phyloP scores from a whole-genome alignment of 2,888 invertebrate species.

The Latrodectus hesperus region DNA sequence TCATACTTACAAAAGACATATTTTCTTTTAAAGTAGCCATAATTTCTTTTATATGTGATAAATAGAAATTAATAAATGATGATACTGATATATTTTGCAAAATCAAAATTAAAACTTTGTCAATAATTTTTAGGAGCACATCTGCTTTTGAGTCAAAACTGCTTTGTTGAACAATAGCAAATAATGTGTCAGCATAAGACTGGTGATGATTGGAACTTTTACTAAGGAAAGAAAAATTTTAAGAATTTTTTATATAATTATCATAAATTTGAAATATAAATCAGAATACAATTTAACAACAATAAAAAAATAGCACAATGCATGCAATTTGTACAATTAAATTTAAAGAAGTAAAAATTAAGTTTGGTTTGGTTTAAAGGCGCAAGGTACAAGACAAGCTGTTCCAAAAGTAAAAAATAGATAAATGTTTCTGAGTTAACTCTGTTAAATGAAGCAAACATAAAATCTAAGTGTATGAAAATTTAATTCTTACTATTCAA shows the following conservation, averaged over 20 bases:
- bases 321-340: no score
- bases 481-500: neutral
- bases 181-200: conserved; percentile 36
- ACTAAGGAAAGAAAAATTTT: conserved; percentile 7
- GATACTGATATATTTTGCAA: conserved; percentile 36
- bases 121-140: conserved; percentile 14
- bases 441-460: no score
- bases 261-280: no score
- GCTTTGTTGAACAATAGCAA: conserved; percentile 12
- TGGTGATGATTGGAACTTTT: conserved; percentile 18
- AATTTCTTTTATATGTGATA: conserved; percentile 25
- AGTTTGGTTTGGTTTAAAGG: no score
- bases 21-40: conserved; percentile 34
- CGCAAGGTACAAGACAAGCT: no score
- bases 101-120: conserved; percentile 40
- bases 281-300: no score
- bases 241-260: no score
- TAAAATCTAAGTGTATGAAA: no score
- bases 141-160: conserved; percentile 1
- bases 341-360: no score
- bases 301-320: no score
- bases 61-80: conserved; percentile 49
- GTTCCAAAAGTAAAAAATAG: no score
- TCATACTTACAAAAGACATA: conserved; percentile 20
- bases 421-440: no score